A percentile compares a stretch with the other conserved stretches of the same genome.
Evolutionary conservation across 1,140 invertebrate species (phyloP).

Genomic region (Copidosoma floridanum): DNA sequence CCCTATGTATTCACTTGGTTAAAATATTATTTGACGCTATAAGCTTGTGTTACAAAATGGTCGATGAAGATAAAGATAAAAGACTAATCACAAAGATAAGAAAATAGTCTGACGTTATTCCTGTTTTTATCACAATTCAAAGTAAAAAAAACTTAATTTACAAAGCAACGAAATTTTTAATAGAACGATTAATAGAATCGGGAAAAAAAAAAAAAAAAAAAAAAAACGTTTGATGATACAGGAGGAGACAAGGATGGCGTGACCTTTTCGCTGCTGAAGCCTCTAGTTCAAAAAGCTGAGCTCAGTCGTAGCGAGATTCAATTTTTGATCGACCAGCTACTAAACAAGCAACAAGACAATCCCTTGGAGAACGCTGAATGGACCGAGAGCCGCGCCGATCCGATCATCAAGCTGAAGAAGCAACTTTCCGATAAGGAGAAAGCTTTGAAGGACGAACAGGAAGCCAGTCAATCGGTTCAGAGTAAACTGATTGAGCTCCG

Average conservation of each 20-base stretch:
- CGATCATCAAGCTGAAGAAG: conserved; percentile 79
- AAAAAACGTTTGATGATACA: conserved; percentile 30
- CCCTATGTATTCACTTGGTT: too few relatives aligned
- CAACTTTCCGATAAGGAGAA: conserved; percentile 82
- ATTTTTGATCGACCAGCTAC: conserved; percentile 79
- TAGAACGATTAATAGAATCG: too few relatives aligned
- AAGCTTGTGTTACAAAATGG: too few relatives aligned
- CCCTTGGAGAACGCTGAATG: conserved; percentile 74
- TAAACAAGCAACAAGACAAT: conserved; percentile 82
- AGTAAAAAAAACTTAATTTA: too few relatives aligned
- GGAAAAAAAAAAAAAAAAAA: too few relatives aligned
- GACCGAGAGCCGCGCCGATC: conserved; percentile 85
- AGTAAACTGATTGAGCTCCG: conserved; percentile 77
- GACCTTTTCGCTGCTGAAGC: conserved; percentile 68
- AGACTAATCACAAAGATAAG: too few relatives aligned
- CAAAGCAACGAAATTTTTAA: too few relatives aligned
- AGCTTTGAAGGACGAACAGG: conserved; percentile 68
- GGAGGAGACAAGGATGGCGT: conserved; percentile 65
- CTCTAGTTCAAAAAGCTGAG: conserved; percentile 73
- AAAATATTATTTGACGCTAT: too few relatives aligned
- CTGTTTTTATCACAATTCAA: too few relatives aligned
- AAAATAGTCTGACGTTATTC: too few relatives aligned
- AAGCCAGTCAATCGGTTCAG: conserved; percentile 67
- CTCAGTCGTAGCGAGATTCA: conserved; percentile 83
- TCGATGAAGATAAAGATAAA: too few relatives aligned